These are phyloP conservation scores for Melozone crissalis DNA, from an alignment of 2,113 vertebrate genomes.

Conservation along the genomic window DNA sequence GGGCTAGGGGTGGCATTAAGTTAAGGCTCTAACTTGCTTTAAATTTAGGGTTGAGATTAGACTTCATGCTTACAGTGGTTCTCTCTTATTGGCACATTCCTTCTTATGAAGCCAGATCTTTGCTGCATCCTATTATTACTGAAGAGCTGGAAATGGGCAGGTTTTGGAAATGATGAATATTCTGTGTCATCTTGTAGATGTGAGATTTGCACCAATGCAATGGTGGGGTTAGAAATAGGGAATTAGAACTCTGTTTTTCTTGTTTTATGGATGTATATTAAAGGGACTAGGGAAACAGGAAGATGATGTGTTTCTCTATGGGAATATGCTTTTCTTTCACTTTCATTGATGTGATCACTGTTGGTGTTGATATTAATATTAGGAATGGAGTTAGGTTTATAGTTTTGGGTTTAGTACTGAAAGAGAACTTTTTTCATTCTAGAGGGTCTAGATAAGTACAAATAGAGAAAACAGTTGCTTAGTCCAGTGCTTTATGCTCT, in stretches of 20 bases:
- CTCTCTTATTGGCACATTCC: not conserved
- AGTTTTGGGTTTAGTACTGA: not conserved
- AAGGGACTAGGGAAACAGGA: not conserved
- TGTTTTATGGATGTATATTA: not conserved
- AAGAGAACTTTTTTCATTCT: not conserved
- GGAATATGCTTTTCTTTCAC: not conserved
- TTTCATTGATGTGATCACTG: not conserved
- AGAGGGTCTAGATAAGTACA: not conserved
- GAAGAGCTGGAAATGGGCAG: not conserved
- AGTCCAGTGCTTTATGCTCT: not conserved
- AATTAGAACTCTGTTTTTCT: not conserved
- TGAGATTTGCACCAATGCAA: not conserved
- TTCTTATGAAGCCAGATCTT: not conserved
- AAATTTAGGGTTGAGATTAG: not conserved
- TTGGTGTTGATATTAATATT: not conserved
- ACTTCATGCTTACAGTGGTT: not conserved
- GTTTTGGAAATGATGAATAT: not conserved
- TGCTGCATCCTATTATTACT: not conserved
- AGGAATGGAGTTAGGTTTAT: not conserved
- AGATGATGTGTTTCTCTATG: rapidly evolving
- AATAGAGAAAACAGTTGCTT: not conserved
- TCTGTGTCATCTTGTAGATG: not conserved
- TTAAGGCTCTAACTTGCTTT: not conserved
- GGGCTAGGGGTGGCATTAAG: not conserved
- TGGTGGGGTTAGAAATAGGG: not conserved